Base-by-base conservation (phyloP, 2,113 vertebrate genomes). In the Gavia stellata region DNA sequence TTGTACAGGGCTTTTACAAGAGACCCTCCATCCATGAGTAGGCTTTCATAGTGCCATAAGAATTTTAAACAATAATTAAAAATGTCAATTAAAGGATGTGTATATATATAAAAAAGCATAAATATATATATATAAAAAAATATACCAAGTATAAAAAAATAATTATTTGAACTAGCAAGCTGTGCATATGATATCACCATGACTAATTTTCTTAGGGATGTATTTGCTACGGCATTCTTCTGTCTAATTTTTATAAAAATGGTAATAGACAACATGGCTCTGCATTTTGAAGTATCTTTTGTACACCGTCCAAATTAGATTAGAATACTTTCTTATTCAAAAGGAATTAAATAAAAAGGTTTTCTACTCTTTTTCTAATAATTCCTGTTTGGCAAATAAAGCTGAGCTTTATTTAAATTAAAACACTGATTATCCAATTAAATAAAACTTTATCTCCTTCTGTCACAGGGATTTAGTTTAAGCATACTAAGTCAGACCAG, bases 321-420 rank as follows among this genome's bases (percentile, higher is more conserved):
- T 52, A 56, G 16, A 68, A 65, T 62, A 75, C 6, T 74, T 78
- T 33, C 19, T 61, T 36, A 45, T 73, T 77, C 23, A 75, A 86
- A 31, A 56, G 9, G 17, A 88, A 88, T 56, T 80, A 80, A 53
- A 55, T 56, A 72, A 53, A 71, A 87, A 70, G 2, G 29, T 52
- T 78, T 80, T 86, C 36, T 67, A 45, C 18, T 29, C 7, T 70
- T 88, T 81, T 67, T 47, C 34, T 68, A 94, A 34, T 62, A 4
- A 86, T 56, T 88, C 31, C 47, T 86, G 10, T 90, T 88, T 83
- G 28, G 17, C 53, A 88, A 95, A 95, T 65, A 96, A 94, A 94
- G 40, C 28, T 88, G 40, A 92, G 13, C 25, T 82, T 95, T 88
- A 88, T 73, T 93, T 73, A 90, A 92, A 90, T 83, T 77, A 88